Base-by-base conservation (phyloP, 1,140 invertebrate genomes). In the Neodiprion fabricii region DNA sequence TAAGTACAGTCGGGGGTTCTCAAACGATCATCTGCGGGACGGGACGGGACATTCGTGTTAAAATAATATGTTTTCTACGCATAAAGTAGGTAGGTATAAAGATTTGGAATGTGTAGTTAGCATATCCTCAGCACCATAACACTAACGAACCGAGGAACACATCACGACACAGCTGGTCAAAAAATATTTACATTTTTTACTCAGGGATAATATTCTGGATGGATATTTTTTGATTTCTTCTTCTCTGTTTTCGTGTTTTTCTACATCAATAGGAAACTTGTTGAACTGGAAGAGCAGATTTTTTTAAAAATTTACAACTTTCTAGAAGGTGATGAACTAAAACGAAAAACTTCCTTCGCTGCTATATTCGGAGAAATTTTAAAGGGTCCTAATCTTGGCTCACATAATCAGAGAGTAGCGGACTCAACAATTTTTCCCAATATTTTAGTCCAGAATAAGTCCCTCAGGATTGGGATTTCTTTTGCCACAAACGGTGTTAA, bases 21-120 rank as follows among this genome's bases (percentile, higher is more conserved):
- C 53, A 61, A 75, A 72, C 48, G 71, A 77, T 72, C 74, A 40
- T 3, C 28, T 40, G 28, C 66, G 71, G 71, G 47, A 76, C 21
- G 65, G 77, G 76, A 79, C 48, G 70, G 75, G 76, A 78, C 48
- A 78, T 79, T 81, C 65, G 75, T 79, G 78, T 76, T 71, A 80
- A 77, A 77, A 73, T 76, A 77, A 79, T 12, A 69, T 14, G 11
- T 17, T 14, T 47, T 77, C 79, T 79, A 77, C 76, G 74, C 75
- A 78, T 9, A 75, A 40, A 14, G 23, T 69, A 69, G 21, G 40
- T 14, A 23, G 17, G 12, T 69, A 11, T 69, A 8, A 12, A 23
- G 17, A 23, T 69, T 47, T 69, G 0, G 17, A 23, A 72, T 40
- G 71, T 70, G 75, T 68, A 78, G 77, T 76, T 73, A 40, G 73